phyloP scores from a whole-genome alignment of 2,797 vertebrate species.

The Petrocephalus schoutedeni region DNA sequence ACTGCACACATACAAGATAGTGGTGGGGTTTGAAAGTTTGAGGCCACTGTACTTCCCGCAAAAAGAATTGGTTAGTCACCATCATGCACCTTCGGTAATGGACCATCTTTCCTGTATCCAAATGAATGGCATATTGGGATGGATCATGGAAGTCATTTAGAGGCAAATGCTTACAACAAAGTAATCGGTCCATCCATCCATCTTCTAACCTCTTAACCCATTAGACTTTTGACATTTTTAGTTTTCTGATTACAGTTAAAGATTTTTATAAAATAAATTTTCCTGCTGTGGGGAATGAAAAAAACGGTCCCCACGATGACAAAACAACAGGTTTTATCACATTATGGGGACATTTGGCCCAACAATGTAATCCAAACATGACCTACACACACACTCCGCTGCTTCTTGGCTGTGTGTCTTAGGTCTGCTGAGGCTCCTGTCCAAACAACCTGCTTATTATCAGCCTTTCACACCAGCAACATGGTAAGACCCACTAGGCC shows the following conservation, averaged over 20 bases:
- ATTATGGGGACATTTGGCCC: not conserved
- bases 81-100: not conserved
- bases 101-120: not conserved
- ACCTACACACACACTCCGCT: not conserved
- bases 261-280: not conserved
- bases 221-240: not conserved
- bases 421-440: not conserved
- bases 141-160: not conserved
- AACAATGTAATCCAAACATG: not conserved
- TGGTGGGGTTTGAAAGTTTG: not conserved
- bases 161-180: not conserved
- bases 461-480: not conserved
- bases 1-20: not conserved
- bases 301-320: not conserved
- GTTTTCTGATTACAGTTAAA: not conserved
- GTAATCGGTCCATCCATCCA: not conserved
- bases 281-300: not conserved
- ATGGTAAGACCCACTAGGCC: not conserved
- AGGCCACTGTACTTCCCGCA: not conserved
- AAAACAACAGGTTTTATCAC: not conserved
- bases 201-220: not conserved
- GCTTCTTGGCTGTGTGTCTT: not conserved
- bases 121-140: not conserved
- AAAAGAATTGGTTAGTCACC: not conserved
- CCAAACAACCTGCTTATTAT: not conserved